These are phyloP conservation scores for Eudyptes chrysolophus DNA, from an alignment of 2,113 vertebrate species.

Conservation along the genomic window DNA sequence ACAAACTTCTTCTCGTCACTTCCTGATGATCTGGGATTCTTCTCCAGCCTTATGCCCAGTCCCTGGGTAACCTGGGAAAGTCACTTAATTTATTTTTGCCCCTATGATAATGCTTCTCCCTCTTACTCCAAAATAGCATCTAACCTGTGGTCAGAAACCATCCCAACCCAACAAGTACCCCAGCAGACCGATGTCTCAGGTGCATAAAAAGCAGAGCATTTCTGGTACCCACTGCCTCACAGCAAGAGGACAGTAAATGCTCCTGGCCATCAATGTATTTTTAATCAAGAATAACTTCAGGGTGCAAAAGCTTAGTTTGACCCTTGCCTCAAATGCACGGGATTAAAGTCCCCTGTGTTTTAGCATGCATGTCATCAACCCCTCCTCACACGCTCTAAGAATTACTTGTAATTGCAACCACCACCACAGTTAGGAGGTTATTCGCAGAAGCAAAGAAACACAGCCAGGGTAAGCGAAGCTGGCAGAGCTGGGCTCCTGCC, in stretches of 20 bases:
- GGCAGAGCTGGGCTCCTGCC: not conserved
- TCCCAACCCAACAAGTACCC: not conserved
- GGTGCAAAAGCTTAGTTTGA: not conserved
- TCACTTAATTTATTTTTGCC: not conserved
- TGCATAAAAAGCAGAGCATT: not conserved
- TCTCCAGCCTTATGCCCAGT: not conserved
- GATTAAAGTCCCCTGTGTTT: not conserved
- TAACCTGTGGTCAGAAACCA: not conserved
- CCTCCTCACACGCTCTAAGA: not conserved
- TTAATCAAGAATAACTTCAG: not conserved
- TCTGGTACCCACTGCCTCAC: not conserved
- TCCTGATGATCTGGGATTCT: not conserved
- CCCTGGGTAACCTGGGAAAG: not conserved
- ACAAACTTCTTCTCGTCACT: not conserved
- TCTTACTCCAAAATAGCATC: not conserved
- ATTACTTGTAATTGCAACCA: not conserved
- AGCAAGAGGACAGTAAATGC: not conserved
- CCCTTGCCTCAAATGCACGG: not conserved
- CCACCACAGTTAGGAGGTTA: not conserved
- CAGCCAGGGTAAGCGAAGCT: not conserved
- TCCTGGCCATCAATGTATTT: not conserved
- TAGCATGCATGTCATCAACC: not conserved
- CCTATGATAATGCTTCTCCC: not conserved
- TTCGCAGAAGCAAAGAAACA: not conserved
- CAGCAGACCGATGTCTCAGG: not conserved